Evolutionary conservation across 1,140 invertebrate genomes (phyloP).

Genomic region (Drosophila oshimai): DNA sequence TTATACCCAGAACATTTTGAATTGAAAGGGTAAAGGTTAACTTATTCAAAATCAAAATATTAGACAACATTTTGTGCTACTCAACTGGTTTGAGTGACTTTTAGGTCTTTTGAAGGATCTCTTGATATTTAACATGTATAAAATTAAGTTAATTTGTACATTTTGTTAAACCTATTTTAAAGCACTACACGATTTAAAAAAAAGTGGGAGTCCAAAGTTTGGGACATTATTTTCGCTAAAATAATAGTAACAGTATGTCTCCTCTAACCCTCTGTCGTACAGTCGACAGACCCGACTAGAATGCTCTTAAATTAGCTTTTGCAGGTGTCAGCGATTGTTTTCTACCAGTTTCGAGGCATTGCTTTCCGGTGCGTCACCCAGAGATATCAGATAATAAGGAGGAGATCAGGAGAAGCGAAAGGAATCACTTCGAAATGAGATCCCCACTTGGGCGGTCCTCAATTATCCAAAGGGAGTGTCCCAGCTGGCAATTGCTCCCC

Average conservation of each 20-base stretch:
- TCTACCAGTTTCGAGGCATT: background rate
- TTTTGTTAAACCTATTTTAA: too few species aligned
- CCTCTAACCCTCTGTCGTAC: too few species aligned
- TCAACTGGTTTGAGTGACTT: too few species aligned
- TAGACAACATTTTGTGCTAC: too few species aligned
- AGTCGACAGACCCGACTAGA: background rate
- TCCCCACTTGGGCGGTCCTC: slow-evolving; percentile 11
- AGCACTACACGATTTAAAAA: too few species aligned
- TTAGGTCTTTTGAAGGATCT: background rate
- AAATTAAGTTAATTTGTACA: too few species aligned
- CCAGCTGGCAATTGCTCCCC: slow-evolving; percentile 1
- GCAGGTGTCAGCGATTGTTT: background rate
- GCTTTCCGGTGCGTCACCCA: slow-evolving; percentile 7
- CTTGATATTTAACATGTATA: too few species aligned
- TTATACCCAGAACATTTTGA: background rate
- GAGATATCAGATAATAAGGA: background rate
- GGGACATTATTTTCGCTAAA: too few species aligned
- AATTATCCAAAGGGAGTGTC: slow-evolving; percentile 17
- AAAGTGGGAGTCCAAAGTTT: too few species aligned
- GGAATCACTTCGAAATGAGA: slow-evolving; percentile 6
- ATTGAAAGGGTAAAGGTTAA: background rate
- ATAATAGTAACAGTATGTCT: too few species aligned
- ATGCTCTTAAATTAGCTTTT: background rate
- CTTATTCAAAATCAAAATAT: background rate
- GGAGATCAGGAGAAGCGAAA: background rate